Conservation (phyloP, 1,140 invertebrate species). For the Cydia splendana region DNA sequence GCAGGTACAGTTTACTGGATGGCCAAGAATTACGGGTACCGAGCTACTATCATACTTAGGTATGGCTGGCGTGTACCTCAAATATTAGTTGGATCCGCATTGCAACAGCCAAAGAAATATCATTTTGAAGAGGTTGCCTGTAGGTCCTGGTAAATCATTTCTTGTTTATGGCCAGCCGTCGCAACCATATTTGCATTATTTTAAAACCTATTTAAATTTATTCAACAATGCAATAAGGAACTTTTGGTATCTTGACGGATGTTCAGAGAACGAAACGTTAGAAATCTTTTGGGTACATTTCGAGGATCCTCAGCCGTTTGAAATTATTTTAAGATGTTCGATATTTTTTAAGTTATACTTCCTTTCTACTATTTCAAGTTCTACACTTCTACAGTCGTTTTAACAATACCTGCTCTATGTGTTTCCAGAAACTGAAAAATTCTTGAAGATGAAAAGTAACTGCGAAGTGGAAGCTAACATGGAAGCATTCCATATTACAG, state of each 20-base stretch:
- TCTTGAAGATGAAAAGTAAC: not conserved
- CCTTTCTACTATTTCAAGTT: too few relatives aligned
- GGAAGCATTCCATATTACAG: not conserved
- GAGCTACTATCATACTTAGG: constrained; percentile 32
- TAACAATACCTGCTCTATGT: not conserved
- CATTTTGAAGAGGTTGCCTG: constrained; percentile 2
- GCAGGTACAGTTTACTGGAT: not conserved
- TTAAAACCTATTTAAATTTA: too few relatives aligned
- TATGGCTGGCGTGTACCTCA: constrained; percentile 34
- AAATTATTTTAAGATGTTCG: too few relatives aligned
- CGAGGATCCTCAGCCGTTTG: too few relatives aligned
- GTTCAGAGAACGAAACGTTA: too few relatives aligned
- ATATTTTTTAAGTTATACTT: too few relatives aligned
- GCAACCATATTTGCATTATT: too few relatives aligned
- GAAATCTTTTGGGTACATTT: too few relatives aligned
- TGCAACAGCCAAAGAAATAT: constrained; percentile 36
- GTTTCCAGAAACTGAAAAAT: not conserved
- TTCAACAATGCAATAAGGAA: too few relatives aligned
- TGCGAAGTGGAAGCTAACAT: not conserved
- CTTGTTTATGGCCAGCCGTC: too few relatives aligned
- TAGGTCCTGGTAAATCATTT: not conserved
- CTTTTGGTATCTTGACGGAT: too few relatives aligned
- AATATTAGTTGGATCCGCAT: constrained; percentile 19
- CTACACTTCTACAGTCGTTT: too few relatives aligned
- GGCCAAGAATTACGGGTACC: constrained; percentile 28